Evolutionary conservation across 2,888 invertebrate genomes (phyloP).

Genomic region (Amaurobius ferox): DNA sequence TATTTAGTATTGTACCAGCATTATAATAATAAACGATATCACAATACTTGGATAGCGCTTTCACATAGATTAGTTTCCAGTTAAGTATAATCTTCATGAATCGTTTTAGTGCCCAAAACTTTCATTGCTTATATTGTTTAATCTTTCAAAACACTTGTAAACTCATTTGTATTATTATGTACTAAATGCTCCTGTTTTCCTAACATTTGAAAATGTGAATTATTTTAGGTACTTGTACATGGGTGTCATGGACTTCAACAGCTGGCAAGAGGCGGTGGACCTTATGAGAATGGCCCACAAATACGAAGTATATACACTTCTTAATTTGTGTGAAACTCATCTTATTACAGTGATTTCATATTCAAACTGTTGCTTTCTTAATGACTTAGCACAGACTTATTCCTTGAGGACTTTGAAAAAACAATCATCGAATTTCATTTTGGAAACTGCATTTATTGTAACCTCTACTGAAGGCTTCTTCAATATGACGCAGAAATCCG

Average conservation of each 20-base stretch:
- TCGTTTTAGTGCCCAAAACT: too few species aligned
- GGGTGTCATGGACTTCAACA: conserved; percentile 20
- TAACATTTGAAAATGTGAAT: too few species aligned
- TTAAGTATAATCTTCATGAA: too few species aligned
- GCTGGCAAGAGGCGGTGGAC: conserved; percentile 23
- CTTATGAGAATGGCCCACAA: conserved; percentile 43
- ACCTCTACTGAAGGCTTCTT: conserved; percentile 43
- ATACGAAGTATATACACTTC: conserved; percentile 30
- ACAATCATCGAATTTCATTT: background rate
- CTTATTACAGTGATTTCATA: background rate
- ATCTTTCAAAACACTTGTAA: too few species aligned
- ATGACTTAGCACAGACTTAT: conserved; percentile 36
- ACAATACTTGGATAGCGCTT: too few species aligned
- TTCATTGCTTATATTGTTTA: too few species aligned
- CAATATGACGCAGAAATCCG: background rate
- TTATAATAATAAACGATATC: too few species aligned
- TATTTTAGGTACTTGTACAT: conserved; percentile 41
- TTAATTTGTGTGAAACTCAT: conserved; percentile 20
- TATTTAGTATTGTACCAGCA: too few species aligned
- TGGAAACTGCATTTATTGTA: conserved; percentile 34
- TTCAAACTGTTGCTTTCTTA: conserved; percentile 27
- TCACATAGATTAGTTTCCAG: too few species aligned
- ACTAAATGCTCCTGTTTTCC: too few species aligned
- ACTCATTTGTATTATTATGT: too few species aligned
- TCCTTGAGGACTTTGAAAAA: background rate